Conservation (phyloP, 30 jellyfish, hydroid and myxozoan genomes). For the Hydractinia symbiolongicarpus region DNA sequence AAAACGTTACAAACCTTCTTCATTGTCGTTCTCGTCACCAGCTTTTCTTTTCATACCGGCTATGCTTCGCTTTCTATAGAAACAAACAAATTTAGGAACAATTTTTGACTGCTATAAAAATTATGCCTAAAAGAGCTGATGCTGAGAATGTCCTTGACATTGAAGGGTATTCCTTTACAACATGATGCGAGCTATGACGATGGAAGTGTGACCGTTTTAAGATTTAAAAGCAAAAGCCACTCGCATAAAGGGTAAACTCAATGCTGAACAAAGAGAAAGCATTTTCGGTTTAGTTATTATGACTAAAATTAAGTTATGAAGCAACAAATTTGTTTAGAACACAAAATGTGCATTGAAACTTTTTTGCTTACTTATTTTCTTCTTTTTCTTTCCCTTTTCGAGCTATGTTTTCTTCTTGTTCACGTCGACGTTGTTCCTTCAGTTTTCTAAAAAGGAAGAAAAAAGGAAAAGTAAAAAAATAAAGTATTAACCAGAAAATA, state of each 20-base stretch:
- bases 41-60: slow-evolving; percentile 69
- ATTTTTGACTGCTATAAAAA: background rate
- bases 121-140: no score
- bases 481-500: background rate
- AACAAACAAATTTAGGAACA: background rate
- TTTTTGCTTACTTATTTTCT: slow-evolving; percentile 44
- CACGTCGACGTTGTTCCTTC: slow-evolving; percentile 52
- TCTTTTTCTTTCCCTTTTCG: slow-evolving; percentile 47
- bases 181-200: no score
- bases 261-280: no score
- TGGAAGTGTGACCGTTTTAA: no score
- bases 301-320: no score
- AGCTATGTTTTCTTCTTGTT: slow-evolving; percentile 68
- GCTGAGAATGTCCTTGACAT: no score
- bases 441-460: slow-evolving; percentile 32
- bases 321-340: background rate
- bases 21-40: slow-evolving; percentile 31
- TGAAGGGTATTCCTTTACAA: no score
- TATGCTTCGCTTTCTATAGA: slow-evolving; percentile 51
- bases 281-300: no score
- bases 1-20: background rate
- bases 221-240: no score
- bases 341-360: background rate
- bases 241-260: no score
- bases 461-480: background rate